Percentiles rank a stretch among this genome's conserved stretches.
These are phyloP conservation scores for Antedon mediterranea DNA, from an alignment of 53 echinoderm and acorn worm species.

Conservation along the genomic window DNA sequence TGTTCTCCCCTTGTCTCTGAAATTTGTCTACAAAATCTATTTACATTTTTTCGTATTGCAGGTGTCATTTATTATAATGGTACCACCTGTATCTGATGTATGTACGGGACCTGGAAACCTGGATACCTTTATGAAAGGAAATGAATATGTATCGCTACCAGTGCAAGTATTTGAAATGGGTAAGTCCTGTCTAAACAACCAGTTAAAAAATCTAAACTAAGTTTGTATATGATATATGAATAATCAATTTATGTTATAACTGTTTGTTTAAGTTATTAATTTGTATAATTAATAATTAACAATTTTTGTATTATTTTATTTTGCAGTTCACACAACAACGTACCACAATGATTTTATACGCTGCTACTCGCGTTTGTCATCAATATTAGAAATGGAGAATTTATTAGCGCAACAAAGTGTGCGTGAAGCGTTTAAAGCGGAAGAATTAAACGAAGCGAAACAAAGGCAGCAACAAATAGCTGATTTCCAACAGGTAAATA, in stretches of 20 bases:
- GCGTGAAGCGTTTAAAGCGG: conserved; percentile 75
- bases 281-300: too few relatives aligned
- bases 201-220: too few relatives aligned
- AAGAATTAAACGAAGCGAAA: conserved; percentile 83
- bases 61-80: conserved; percentile 79
- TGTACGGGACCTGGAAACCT: conserved; percentile 82
- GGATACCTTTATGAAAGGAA: conserved; percentile 74
- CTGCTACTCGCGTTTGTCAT: conserved; percentile 80
- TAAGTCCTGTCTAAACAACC: too few relatives aligned
- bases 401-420: conserved; percentile 81
- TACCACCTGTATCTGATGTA: conserved; percentile 82
- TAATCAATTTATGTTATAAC: too few relatives aligned
- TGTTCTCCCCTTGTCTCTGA: too few relatives aligned
- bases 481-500: conserved; percentile 54
- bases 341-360: conserved; percentile 89
- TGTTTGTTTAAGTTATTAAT: too few relatives aligned
- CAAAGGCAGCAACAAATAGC: conserved; percentile 68
- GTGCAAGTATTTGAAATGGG: conserved; percentile 96
- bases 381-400: conserved; percentile 78
- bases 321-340: conserved; percentile 73
- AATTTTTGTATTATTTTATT: conserved; percentile 7
- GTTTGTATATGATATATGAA: too few relatives aligned
- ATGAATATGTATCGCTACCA: conserved; percentile 71
- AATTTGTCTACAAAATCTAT: too few relatives aligned
- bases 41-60: conserved; percentile 8